phyloP scores from a whole-genome alignment of 2,797 vertebrate genomes.

The Oreochromis mossambicus region DNA sequence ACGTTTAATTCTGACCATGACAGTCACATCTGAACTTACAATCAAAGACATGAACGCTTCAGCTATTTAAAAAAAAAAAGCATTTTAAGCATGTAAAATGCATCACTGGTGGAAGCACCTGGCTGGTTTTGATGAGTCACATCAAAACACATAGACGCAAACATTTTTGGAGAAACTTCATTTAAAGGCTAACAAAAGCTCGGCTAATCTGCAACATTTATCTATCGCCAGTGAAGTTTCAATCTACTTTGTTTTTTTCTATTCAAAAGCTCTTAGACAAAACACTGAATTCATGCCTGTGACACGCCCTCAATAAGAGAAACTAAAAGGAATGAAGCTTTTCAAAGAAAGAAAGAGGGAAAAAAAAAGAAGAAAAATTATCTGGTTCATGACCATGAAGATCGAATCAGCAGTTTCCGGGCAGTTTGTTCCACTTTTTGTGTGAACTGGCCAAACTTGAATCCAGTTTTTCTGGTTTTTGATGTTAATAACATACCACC shows the following conservation, averaged over 20 bases:
- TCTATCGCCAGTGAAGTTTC: background rate
- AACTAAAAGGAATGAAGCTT: background rate
- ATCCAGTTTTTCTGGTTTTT: constrained; percentile 67
- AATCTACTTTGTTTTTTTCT: background rate
- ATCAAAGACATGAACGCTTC: background rate
- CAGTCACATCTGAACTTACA: background rate
- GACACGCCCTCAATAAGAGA: background rate
- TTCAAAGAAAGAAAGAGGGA: background rate
- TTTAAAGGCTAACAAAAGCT: background rate
- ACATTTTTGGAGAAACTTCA: background rate
- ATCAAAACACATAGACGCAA: background rate
- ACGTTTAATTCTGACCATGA: background rate
- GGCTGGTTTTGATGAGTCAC: too few relatives aligned
- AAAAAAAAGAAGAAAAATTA: background rate
- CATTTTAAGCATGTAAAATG: background rate
- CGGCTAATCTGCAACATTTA: background rate
- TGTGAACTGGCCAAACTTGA: background rate
- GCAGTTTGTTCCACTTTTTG: background rate
- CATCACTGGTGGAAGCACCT: background rate
- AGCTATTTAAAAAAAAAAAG: background rate
- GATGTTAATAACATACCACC: constrained; percentile 19
- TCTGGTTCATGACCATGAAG: background rate
- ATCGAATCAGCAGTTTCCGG: constrained; percentile 26
- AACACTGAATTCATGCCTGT: background rate
- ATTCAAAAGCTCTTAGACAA: background rate